These are phyloP conservation scores for Anoncus sp. DNA, from an alignment of 2,888 invertebrate genomes.

Conservation along the genomic window DNA sequence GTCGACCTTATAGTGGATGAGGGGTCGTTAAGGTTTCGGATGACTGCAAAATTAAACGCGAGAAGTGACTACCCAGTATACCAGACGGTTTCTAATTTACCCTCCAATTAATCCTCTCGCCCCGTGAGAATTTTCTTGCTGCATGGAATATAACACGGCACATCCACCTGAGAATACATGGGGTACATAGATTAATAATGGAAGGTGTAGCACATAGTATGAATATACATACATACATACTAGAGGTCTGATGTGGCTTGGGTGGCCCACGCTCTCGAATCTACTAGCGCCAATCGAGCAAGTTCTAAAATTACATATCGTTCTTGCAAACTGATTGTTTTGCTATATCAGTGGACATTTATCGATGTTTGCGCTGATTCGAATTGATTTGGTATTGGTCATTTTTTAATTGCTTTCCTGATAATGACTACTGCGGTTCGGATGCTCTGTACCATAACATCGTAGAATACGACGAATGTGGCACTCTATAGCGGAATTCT, in stretches of 20 bases:
- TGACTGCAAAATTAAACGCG: conserved; percentile 59
- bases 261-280: no score
- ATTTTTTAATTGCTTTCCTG: no score
- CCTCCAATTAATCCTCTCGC: conserved; percentile 59
- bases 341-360: no score
- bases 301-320: no score
- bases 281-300: no score
- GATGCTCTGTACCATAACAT: no score
- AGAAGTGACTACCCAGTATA: conserved; percentile 43
- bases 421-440: no score
- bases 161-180: conserved; percentile 32
- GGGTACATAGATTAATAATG: conserved; percentile 48
- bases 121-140: conserved; percentile 54
- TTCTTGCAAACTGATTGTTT: no score
- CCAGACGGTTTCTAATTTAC: conserved; percentile 60
- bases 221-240: conserved; percentile 2
- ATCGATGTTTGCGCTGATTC: no score
- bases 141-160: conserved; percentile 46
- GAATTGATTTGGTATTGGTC: no score
- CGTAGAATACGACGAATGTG: no score
- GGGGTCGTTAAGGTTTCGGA: conserved; percentile 60
- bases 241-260: neutral
- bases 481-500: no score
- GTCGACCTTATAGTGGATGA: conserved; percentile 54
- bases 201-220: conserved; percentile 13